Base-by-base conservation (phyloP, 2,888 invertebrate genomes). In the Leptopilina syphax region DNA sequence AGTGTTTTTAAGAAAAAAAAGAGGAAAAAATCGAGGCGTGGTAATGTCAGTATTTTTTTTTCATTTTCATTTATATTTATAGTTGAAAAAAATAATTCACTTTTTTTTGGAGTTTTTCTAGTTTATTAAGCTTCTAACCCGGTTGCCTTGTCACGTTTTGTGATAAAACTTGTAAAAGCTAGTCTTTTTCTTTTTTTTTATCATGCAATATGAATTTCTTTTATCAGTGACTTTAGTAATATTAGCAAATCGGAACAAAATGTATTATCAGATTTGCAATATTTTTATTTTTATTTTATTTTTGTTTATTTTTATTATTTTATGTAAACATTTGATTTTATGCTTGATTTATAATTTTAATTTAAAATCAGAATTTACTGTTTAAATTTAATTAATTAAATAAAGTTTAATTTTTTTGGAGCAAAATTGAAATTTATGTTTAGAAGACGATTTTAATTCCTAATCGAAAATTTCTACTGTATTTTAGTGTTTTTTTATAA, bases 161-260 rank as follows among this genome's bases (percentile, higher is more conserved):
- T 73, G 73, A 18, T 8, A n/a, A 54, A 73, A 65, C 34, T 65
- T 63, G 7, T 63, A 63, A 63, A 63, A 63, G 63, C 63, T 63
- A n/a, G 63, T 63, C 9, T 63, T 63, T 63, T 18, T 24, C 24
- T 63, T 24, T 18, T 24, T 63, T 18, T 63, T 63, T 63, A 18
- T 18, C 63, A 24, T 9, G 63, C 63, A 63, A 63, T 63, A 63
- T 63, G 63, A 63, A 63, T 63, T 63, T 63, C 18, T 63, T 63
- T 63, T 63, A 63, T 63, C 63, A 63, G 63, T 63, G 63, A 63
- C 63, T 63, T 63, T 63, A 18, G 24, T 63, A 63, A 18, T 63
- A 63, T 63, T 50, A 10, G 50, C 50, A 50, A 50, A 50, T 63
- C 63, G 24, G 18, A 63, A 63, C 24, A 63, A 63, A 57, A 63